Conservation (phyloP, 1,140 invertebrate genomes). For the Coenobita brevimanus region DNA sequence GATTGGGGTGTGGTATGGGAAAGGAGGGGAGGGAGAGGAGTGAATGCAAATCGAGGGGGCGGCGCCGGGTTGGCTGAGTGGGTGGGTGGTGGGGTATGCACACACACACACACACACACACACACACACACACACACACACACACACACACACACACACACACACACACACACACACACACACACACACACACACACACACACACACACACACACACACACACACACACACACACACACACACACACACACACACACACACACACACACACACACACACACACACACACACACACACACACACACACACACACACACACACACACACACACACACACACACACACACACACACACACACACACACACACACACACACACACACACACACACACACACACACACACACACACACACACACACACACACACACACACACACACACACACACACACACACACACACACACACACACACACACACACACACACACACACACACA, state of each 20-base stretch:
- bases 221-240: conserved; percentile 20
- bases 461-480: no score
- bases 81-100: not conserved
- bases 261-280: no score
- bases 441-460: no score
- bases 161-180: conserved; percentile 20
- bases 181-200: conserved; percentile 20
- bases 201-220: conserved; percentile 20
- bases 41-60: not conserved
- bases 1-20: not conserved
- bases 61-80: not conserved
- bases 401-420: no score
- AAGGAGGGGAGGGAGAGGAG: not conserved
- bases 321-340: no score
- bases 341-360: no score
- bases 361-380: no score
- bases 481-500: no score
- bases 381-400: no score
- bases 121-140: conserved; percentile 20
- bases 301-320: no score
- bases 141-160: conserved; percentile 20
- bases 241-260: conserved; percentile 22
- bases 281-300: no score
- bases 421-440: no score
- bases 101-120: conserved; percentile 20